Conservation (phyloP, 1,140 invertebrate genomes). For the Tribolium madens region DNA sequence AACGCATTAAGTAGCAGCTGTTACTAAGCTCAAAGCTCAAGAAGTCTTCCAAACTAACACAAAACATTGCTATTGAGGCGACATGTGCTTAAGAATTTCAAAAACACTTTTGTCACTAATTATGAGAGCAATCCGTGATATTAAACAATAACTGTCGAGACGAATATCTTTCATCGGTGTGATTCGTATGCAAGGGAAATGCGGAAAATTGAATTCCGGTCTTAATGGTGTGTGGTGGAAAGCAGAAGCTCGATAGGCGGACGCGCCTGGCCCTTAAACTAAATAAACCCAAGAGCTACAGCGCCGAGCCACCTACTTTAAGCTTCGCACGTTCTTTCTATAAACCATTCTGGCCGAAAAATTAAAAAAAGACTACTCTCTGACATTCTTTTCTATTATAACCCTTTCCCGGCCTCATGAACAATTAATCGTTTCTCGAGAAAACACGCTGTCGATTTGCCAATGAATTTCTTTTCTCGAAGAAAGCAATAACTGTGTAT, state of each 20-base stretch:
- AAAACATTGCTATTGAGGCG: slow-evolving; percentile 7
- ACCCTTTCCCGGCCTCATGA: slow-evolving; percentile 21
- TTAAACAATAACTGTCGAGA: slow-evolving; percentile 19
- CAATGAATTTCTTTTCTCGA: slow-evolving; percentile 2
- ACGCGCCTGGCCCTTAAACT: slow-evolving; percentile 45
- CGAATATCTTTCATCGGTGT: slow-evolving; percentile 40
- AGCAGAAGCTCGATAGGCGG: slow-evolving; percentile 42
- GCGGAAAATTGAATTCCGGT: slow-evolving; percentile 45
- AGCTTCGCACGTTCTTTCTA: slow-evolving; percentile 38
- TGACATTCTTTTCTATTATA: slow-evolving; percentile 24
- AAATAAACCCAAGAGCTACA: slow-evolving; percentile 39
- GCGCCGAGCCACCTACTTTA: slow-evolving; percentile 21
- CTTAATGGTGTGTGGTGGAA: slow-evolving; percentile 43
- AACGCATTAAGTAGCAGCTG: slow-evolving; percentile 17
- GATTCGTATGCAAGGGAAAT: slow-evolving; percentile 46
- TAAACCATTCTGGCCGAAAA: slow-evolving; percentile 43
- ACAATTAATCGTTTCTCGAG: slow-evolving; percentile 18
- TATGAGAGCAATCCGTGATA: neutral
- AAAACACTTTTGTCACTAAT: neutral
- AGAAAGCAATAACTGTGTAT: too few relatives aligned
- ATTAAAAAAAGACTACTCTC: slow-evolving; percentile 34
- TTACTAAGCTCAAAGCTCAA: slow-evolving; percentile 1
- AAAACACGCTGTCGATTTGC: slow-evolving; percentile 4
- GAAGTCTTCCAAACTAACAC: slow-evolving; percentile 16
- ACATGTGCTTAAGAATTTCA: neutral